Evolutionary conservation across 1,140 invertebrate genomes (phyloP).

Genomic region (Sipha flava): DNA sequence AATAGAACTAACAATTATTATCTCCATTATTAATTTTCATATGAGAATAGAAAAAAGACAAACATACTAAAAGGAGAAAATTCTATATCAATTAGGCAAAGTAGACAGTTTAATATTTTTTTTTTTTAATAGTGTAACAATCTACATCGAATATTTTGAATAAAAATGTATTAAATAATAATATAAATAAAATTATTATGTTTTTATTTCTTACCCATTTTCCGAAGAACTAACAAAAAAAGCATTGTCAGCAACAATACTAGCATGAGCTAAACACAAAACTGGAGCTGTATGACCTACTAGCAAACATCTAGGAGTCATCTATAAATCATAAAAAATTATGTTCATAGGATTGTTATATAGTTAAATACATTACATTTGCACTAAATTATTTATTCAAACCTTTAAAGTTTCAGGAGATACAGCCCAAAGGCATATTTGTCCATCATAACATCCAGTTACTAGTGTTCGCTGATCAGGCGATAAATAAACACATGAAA

Average conservation of each 20-base stretch:
- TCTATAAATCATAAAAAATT: slow-evolving; percentile 49
- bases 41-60: too few relatives aligned
- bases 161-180: background rate
- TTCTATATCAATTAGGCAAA: too few relatives aligned
- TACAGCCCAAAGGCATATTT: slow-evolving; percentile 95
- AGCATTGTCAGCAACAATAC: slow-evolving; percentile 64
- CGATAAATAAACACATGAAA: slow-evolving; percentile 86
- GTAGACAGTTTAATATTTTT: too few relatives aligned
- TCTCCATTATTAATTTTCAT: too few relatives aligned
- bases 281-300: slow-evolving; percentile 93
- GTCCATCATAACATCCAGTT: slow-evolving; percentile 95
- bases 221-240: slow-evolving; percentile 91
- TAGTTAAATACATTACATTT: background rate
- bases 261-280: slow-evolving; percentile 72
- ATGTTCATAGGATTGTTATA: background rate
- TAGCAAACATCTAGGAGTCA: slow-evolving; percentile 87
- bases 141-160: too few relatives aligned
- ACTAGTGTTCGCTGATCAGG: slow-evolving; percentile 85
- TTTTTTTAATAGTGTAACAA: too few relatives aligned
- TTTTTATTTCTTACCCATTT: slow-evolving; percentile 67
- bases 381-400: slow-evolving; percentile 19
- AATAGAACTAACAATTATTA: too few relatives aligned
- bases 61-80: too few relatives aligned
- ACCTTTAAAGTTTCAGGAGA: slow-evolving; percentile 66
- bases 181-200: background rate